Evolutionary conservation across 2,113 vertebrate genomes (phyloP).

Genomic region (Pluvianellus socialis): DNA sequence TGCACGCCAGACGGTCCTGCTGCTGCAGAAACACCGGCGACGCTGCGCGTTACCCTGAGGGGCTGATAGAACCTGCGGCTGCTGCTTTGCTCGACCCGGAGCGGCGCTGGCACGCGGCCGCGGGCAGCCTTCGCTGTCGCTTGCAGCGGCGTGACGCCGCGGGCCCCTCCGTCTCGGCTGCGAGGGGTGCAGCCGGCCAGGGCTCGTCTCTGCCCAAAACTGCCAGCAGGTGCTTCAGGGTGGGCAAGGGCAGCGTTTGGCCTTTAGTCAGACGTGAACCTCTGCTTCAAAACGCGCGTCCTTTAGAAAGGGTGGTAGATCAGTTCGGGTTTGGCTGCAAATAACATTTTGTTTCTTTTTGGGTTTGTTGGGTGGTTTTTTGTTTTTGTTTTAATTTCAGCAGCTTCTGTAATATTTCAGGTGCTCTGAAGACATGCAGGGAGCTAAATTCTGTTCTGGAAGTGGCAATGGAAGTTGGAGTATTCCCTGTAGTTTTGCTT

Average conservation of each 20-base stretch:
- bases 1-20: fast-evolving
- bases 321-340: not conserved
- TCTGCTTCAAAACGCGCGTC: not conserved
- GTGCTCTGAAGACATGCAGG: not conserved
- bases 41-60: fast-evolving
- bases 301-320: fast-evolving
- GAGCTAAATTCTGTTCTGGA: not conserved
- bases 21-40: not conserved
- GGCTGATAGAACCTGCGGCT: fast-evolving
- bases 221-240: fast-evolving
- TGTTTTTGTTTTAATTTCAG: not conserved
- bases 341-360: not conserved
- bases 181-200: not conserved
- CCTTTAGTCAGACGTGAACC: fast-evolving
- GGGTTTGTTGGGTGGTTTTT: too few species aligned
- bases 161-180: too few species aligned
- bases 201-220: not conserved
- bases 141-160: too few species aligned
- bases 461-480: not conserved
- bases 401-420: not conserved
- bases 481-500: not conserved
- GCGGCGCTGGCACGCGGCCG: too few species aligned
- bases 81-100: too few species aligned
- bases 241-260: not conserved
- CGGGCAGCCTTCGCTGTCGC: too few species aligned